Base-by-base conservation (phyloP, 2,113 vertebrate species). In the Origma solitaria region DNA sequence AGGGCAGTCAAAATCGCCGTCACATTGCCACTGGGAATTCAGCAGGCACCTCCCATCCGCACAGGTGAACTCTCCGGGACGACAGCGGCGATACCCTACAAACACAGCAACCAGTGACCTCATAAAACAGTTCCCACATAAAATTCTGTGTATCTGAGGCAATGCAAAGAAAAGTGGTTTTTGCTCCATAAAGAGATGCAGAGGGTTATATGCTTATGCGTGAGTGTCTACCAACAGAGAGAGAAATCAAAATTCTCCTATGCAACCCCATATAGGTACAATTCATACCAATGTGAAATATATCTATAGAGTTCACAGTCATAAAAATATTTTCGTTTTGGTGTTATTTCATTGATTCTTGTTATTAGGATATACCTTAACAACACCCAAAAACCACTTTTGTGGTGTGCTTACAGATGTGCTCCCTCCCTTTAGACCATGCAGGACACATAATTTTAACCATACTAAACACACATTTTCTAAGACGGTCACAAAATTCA, bases 11-110 rank as follows among this genome's bases (percentile, higher is more conserved):
- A 99, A 98, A 60, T 99, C 98, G 58, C 99, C 98, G 24, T 99
- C 99, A 94, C 99, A 99, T 78, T 99, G 99, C 99, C 99, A 99
- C 86, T 99, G 99, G 50, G 97, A 97, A 44, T 98, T 99, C 87
- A 99, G 96, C 37, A 99, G 98, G 92, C 99, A 99, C 42, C 99
- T 98, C 9, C 99, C 99, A 75, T 99, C 98, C 64, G 98, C 97
- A 62, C 99, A 99, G 79, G 98, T 98, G 92, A 99, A 99, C 90
- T 99, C 99, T 42, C 98, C 98, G 5, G 98, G 97, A 80, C 96
- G 98, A 66, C 99, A 99, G 56, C 98, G 98, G 45, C 98, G 98
- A 82, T 99, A 99, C 8, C 98, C 99, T 99, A 82, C 75, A 94
- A 42, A 72, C 8, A 87, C 49, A 94, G 12, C 51, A 72, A 21